Evolutionary conservation across 2,888 invertebrate genomes (phyloP).

Genomic region (Pammene aurita): DNA sequence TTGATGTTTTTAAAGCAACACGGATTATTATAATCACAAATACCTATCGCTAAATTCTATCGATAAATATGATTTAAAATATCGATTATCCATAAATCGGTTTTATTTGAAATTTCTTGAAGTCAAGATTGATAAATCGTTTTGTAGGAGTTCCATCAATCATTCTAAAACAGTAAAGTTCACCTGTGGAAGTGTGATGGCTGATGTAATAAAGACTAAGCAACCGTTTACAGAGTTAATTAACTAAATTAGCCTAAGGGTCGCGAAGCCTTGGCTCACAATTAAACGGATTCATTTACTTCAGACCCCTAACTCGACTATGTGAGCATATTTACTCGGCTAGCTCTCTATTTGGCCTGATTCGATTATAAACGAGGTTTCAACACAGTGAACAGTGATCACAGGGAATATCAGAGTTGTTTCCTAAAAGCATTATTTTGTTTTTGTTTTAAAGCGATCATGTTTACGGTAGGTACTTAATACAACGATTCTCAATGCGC

Average conservation of each 20-base stretch:
- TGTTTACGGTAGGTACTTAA: no score
- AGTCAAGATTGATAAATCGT: no score
- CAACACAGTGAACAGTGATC: neutral
- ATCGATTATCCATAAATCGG: no score
- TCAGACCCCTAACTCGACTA: slow-evolving; percentile 58
- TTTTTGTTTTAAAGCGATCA: no score
- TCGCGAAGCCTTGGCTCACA: slow-evolving; percentile 59
- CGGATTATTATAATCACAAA: no score
- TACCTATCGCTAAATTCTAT: no score
- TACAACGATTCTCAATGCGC: no score
- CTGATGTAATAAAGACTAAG: slow-evolving; percentile 45
- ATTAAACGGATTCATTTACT: slow-evolving; percentile 68
- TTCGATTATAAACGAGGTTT: slow-evolving; percentile 4
- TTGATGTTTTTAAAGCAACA: no score
- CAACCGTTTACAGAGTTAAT: slow-evolving; percentile 57
- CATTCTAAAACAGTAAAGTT: neutral
- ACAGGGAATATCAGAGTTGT: neutral
- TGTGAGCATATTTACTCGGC: slow-evolving; percentile 41
- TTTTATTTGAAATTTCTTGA: no score
- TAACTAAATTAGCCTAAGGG: slow-evolving; percentile 58
- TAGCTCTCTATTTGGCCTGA: neutral
- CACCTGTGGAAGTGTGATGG: slow-evolving; percentile 15
- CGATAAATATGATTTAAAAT: no score
- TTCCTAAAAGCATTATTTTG: no score
- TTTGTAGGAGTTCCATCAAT: neutral